phyloP scores from a whole-genome alignment of 2,113 vertebrate genomes.

The Xiphophorus hellerii region DNA sequence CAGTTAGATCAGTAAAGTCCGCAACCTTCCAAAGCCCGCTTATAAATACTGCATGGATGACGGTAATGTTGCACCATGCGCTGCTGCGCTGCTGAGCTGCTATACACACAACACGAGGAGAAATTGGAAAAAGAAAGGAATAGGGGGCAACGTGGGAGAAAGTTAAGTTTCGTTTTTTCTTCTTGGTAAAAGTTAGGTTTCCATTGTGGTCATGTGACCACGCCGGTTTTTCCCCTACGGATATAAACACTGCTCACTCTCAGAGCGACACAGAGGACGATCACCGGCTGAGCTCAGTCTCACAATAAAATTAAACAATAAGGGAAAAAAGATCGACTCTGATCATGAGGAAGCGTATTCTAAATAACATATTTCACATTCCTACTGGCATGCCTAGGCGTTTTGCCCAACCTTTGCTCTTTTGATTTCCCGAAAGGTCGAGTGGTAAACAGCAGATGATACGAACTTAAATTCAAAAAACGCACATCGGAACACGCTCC shows the following conservation, averaged over 20 bases:
- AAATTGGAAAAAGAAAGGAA: background rate
- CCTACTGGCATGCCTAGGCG: no score
- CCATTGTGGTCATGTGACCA: slow-evolving; percentile 56
- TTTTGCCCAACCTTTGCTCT: no score
- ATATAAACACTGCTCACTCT: background rate
- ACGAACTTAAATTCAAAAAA: no score
- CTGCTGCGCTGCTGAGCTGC: background rate
- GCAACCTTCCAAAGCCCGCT: background rate
- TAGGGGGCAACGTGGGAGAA: background rate
- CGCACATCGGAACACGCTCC: no score
- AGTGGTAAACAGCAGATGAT: no score
- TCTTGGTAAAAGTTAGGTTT: slow-evolving; percentile 45
- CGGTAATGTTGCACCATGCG: background rate
- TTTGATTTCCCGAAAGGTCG: no score
- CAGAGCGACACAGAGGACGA: no score
- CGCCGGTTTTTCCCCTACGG: background rate
- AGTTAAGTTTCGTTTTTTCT: slow-evolving; percentile 75
- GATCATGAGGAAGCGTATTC: no score
- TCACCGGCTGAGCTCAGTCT: no score
- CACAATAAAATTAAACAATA: no score
- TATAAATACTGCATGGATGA: background rate
- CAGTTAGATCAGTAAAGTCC: background rate
- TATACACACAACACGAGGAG: background rate
- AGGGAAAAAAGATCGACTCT: no score
- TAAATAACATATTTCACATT: no score